These are phyloP conservation scores for Hylyphantes graminicola DNA, from an alignment of 1,140 invertebrate genomes.

Conservation along the genomic window DNA sequence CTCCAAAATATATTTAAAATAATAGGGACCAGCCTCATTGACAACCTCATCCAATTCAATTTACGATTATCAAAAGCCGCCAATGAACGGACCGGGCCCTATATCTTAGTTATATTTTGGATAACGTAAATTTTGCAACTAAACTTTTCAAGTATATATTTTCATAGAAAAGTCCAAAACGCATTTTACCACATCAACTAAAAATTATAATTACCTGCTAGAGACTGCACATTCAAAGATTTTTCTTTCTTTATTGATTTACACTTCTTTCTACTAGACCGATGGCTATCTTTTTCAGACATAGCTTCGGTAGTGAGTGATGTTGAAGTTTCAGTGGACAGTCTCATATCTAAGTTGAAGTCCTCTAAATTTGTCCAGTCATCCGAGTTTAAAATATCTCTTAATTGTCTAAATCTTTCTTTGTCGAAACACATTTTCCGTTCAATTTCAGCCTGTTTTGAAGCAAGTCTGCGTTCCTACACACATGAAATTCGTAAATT, in stretches of 20 bases:
- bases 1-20: too few species aligned
- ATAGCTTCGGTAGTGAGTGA: conserved; percentile 3
- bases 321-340: conserved; percentile 18
- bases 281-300: neutral
- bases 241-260: neutral
- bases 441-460: conserved; percentile 65
- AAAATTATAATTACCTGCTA: conserved; percentile 13
- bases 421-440: conserved; percentile 58
- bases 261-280: too few species aligned
- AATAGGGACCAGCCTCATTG: too few species aligned
- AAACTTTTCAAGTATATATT: too few species aligned
- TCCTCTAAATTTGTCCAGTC: conserved; percentile 55
- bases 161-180: too few species aligned
- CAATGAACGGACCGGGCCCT: too few species aligned
- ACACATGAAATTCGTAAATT: conserved; percentile 3
- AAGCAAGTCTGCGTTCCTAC: conserved; percentile 70
- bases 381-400: conserved; percentile 62
- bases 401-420: conserved; percentile 62
- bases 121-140: too few species aligned
- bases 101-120: too few species aligned
- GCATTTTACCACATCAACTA: neutral
- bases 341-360: neutral
- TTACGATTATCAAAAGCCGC: too few species aligned
- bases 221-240: conserved; percentile 15
- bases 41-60: too few species aligned